Percentiles rank a stretch among this genome's conserved stretches.
Conservation (phyloP, 1,140 invertebrate species). For the Drosophila pectinifera region DNA sequence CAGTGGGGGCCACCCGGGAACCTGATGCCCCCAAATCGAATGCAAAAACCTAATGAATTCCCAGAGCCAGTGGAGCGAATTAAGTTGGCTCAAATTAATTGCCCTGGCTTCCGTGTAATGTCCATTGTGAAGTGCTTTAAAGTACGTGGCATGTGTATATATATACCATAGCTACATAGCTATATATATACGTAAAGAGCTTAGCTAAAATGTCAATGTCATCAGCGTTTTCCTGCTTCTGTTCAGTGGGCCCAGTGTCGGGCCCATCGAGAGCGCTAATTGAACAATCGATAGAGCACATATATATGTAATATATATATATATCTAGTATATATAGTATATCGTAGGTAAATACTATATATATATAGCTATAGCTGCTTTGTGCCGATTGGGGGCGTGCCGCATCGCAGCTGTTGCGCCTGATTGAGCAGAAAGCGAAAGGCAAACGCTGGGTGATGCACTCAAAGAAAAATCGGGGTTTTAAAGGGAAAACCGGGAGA, state of each 20-base stretch:
- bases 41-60: constrained; percentile 56
- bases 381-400: constrained; percentile 54
- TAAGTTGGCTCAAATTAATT: constrained; percentile 53
- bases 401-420: constrained; percentile 74
- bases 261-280: constrained; percentile 70
- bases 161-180: not conserved
- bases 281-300: constrained; percentile 75
- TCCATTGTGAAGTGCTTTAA: constrained; percentile 45
- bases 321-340: constrained; percentile 53
- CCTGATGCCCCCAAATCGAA: constrained; percentile 10
- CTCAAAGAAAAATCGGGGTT: constrained; percentile 4
- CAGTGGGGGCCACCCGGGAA: constrained; percentile 1
- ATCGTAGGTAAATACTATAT: constrained; percentile 43
- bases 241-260: constrained; percentile 39
- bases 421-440: constrained; percentile 79
- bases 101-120: constrained; percentile 68
- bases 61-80: constrained; percentile 51
- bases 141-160: not conserved
- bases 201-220: constrained; percentile 80
- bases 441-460: constrained; percentile 42
- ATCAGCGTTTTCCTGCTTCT: constrained; percentile 36
- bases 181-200: constrained; percentile 31
- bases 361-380: constrained; percentile 35
- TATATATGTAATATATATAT: constrained; percentile 21
- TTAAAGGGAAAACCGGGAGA: not conserved